Percentiles rank a stretch among this genome's conserved stretches.
phyloP scores from a whole-genome alignment of 1,140 invertebrate species.

The Macrobrachium nipponense region DNA sequence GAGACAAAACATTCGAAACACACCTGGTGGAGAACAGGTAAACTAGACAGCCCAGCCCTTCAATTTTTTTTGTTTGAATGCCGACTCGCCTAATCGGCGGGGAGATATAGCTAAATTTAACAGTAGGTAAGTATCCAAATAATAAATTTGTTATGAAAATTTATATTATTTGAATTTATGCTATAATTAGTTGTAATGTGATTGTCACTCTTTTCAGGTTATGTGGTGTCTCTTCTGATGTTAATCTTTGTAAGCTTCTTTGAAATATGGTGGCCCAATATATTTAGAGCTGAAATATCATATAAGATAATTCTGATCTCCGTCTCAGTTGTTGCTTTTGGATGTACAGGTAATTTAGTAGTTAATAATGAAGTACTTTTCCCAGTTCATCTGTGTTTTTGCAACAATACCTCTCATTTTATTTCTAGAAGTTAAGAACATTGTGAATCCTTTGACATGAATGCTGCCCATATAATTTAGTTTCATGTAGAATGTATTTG shows the following conservation, averaged over 20 bases:
- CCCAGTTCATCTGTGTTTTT: too few species aligned
- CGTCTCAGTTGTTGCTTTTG: slow-evolving; percentile 86
- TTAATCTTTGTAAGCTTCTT: slow-evolving; percentile 85
- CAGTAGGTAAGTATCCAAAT: too few species aligned
- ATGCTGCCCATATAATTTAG: too few species aligned
- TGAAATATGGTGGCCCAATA: slow-evolving; percentile 83
- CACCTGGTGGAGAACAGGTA: too few species aligned
- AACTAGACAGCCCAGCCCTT: too few species aligned
- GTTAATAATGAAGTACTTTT: neutral
- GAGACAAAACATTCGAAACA: too few species aligned
- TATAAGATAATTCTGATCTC: slow-evolving; percentile 87
- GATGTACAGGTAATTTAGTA: slow-evolving; percentile 80
- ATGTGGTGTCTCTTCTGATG: slow-evolving; percentile 83
- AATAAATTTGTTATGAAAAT: too few species aligned
- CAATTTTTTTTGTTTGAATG: too few species aligned
- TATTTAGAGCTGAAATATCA: slow-evolving; percentile 78
- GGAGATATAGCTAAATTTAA: too few species aligned
- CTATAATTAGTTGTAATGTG: neutral
- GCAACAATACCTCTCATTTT: too few species aligned
- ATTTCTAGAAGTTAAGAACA: neutral
- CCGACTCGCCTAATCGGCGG: too few species aligned
- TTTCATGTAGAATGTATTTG: neutral
- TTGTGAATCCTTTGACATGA: neutral
- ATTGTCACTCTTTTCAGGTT: slow-evolving; percentile 73
- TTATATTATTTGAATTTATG: neutral